phyloP scores from a whole-genome alignment of 2,113 vertebrate species.

The Columba livia region DNA sequence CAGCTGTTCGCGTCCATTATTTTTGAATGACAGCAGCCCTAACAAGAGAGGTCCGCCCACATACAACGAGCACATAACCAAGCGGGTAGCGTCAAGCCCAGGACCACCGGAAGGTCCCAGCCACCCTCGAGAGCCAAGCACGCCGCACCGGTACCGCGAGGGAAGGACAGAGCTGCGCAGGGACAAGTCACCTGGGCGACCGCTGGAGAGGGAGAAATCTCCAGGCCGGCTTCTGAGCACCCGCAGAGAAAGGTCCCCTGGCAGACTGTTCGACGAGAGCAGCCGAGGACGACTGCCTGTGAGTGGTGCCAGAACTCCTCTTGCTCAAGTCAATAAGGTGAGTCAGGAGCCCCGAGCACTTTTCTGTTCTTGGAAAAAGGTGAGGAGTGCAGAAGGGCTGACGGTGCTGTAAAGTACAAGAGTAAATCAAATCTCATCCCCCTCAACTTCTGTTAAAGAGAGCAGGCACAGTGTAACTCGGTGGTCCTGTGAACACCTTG shows the following conservation, averaged over 20 bases:
- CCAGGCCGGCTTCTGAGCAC: conserved; percentile 92
- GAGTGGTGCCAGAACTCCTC: conserved; percentile 89
- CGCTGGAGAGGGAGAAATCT: conserved; percentile 94
- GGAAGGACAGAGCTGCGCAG: conserved; percentile 92
- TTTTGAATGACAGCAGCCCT: conserved; percentile 82
- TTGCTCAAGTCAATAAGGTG: conserved; percentile 97
- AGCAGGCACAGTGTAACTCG: rapidly evolving
- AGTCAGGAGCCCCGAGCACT: not conserved
- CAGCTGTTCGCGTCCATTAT: conserved; percentile 34
- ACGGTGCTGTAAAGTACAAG: not conserved
- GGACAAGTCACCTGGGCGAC: conserved; percentile 95
- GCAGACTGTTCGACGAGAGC: conserved; percentile 88
- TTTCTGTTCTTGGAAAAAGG: not conserved
- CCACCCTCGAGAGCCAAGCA: conserved; percentile 94
- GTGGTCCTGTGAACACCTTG: not conserved
- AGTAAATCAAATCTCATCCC: not conserved
- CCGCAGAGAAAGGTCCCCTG: conserved; percentile 91
- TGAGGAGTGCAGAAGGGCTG: not conserved
- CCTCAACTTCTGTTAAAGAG: not conserved
- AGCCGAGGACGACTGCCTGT: conserved; percentile 85
- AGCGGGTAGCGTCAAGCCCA: conserved; percentile 90
- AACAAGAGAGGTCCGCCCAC: conserved; percentile 97
- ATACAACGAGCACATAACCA: conserved; percentile 98
- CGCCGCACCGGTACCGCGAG: conserved; percentile 94
- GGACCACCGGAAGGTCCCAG: conserved; percentile 85